These are phyloP conservation scores for Globodera ellingtonae DNA, from an alignment of 1,140 invertebrate species.

Conservation along the genomic window DNA sequence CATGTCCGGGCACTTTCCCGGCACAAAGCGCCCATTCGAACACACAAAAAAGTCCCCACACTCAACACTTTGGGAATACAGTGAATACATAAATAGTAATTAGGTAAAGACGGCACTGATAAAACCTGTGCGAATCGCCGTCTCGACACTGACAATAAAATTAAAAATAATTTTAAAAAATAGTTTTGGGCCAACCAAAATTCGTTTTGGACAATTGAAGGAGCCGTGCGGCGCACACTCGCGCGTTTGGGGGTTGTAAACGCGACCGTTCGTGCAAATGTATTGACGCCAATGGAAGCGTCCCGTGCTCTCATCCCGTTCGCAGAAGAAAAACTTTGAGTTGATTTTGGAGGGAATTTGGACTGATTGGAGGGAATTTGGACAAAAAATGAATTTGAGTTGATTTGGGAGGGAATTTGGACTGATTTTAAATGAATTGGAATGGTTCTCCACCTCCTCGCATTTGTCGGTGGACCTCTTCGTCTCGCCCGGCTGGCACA, in stretches of 20 bases:
- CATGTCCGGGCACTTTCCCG: constrained; percentile 26
- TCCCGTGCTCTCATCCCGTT: constrained; percentile 10
- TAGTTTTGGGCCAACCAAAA: constrained; percentile 2
- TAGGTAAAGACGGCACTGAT: too few relatives aligned
- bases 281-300: constrained; percentile 19
- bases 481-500: constrained; percentile 25
- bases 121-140: constrained; percentile 20
- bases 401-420: not conserved
- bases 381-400: too few relatives aligned
- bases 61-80: not conserved
- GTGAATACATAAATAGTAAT: too few relatives aligned
- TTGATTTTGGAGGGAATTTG: too few relatives aligned
- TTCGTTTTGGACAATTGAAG: constrained; percentile 26
- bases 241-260: constrained; percentile 15
- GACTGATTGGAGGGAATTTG: not conserved
- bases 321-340: constrained; percentile 29
- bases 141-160: constrained; percentile 26
- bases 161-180: not conserved
- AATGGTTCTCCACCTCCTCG: constrained; percentile 18
- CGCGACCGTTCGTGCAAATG: constrained; percentile 9
- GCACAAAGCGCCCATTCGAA: constrained; percentile 16
- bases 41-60: constrained; percentile 35
- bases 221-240: constrained; percentile 21
- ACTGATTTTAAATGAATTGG: not conserved
- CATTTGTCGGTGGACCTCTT: constrained; percentile 35